Base-by-base conservation (phyloP, 2,113 vertebrate genomes). In the Podarcis cretensis region DNA sequence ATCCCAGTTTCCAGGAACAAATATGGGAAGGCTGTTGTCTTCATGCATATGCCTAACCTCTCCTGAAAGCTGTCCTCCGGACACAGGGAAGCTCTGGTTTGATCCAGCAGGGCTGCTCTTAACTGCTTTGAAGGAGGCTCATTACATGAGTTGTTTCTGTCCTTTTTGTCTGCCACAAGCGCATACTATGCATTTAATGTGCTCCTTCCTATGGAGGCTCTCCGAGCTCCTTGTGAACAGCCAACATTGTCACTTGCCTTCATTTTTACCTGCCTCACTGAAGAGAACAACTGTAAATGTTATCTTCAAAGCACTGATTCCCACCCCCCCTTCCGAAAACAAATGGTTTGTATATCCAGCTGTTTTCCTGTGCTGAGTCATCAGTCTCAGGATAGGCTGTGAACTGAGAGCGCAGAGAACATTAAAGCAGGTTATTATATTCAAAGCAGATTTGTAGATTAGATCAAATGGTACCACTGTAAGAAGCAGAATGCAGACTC, bases 381-480 rank as follows among this genome's bases (percentile, higher is more conserved):
- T 84, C 69, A 74, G 59, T 91, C 86, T 16, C 0, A 0, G 65
- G 3, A 59, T 83, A 30, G 3, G 3, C 40, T 88, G 5, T 0
- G 0, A 0, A 82, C 73, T 87, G 75, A 81, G 85, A 74, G 6
- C 80, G 35, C 0, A 86, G 88, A 87, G 48, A 68, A 57, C 74
- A 30, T 90, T 81, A 88, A 77, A 92, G 54, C 21, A 83, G 40
- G 0, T 40, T 85, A 0, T 81, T 71, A 6, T 74, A 48, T 48
- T 85, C 74, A 89, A 86, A 92, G n/a, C 10, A 84, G 35, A 7
- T 91, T 83, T 0, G 89, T 66, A 43, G n/a, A 82, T 87, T 37
- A 32, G 66, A 43, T 71, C 21, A 85, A 75, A 32, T 63, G 54
- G n/a, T 25, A 63, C 21, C 82, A 80, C 77, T 4, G 0, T 83